Percentiles rank a stretch among this genome's conserved stretches.
Conservation (phyloP, 2,797 vertebrate genomes). For the Amblyopsis hoosieri region DNA sequence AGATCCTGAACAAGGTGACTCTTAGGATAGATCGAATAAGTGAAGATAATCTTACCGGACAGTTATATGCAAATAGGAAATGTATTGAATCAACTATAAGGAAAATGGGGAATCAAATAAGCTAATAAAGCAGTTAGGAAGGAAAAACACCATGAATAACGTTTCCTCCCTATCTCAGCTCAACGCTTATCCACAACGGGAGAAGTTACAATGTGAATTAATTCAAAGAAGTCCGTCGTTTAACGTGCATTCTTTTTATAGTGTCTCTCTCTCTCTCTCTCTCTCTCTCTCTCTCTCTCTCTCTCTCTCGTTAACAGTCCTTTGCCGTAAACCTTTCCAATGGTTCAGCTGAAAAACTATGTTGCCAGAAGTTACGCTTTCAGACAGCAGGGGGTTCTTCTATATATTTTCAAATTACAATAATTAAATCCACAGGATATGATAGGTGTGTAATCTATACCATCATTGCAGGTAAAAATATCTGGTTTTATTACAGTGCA, state of each 20-base stretch:
- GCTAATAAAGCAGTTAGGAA: conserved; percentile 84
- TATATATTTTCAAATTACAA: conserved; percentile 40
- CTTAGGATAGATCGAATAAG: conserved; percentile 85
- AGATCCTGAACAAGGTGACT: conserved; percentile 87
- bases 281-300: conserved; percentile 54
- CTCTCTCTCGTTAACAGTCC: conserved; percentile 46
- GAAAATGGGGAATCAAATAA: conserved; percentile 85
- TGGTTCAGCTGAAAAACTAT: conserved; percentile 39
- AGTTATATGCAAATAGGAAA: conserved; percentile 86
- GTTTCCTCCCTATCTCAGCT: conserved; percentile 72
- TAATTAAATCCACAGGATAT: conserved; percentile 11
- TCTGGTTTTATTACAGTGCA: conserved; percentile 29
- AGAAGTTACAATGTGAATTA: conserved; percentile 76
- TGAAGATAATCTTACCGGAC: conserved; percentile 86
- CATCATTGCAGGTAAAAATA: conserved; percentile 49
- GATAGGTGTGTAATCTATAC: conserved; percentile 41
- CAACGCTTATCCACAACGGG: conserved; percentile 64
- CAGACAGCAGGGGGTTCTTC: conserved; percentile 36
- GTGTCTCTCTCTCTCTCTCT: conserved; percentile 42
- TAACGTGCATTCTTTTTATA: conserved; percentile 68
- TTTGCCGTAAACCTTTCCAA: conserved; percentile 48
- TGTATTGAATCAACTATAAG: conserved; percentile 86
- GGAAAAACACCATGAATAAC: conserved; percentile 80
- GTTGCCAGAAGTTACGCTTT: conserved; percentile 45
- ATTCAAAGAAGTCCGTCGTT: conserved; percentile 74